These are phyloP conservation scores for Galeopterus variegatus DNA, from an alignment of 2,113 vertebrate species.

Conservation along the genomic window DNA sequence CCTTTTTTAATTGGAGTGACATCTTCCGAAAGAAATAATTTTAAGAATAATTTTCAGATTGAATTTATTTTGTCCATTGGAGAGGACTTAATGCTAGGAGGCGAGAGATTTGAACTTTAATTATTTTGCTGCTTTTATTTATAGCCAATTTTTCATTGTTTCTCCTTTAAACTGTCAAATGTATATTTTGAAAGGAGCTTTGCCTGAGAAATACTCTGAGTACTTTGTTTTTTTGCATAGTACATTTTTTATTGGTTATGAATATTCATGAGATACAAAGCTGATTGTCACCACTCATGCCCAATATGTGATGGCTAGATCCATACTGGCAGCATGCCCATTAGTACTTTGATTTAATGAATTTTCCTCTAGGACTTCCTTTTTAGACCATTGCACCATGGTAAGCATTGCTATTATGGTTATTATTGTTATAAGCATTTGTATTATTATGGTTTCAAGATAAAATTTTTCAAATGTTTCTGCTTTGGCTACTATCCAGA, in stretches of 20 bases:
- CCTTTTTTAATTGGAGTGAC: background rate
- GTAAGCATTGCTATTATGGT: background rate
- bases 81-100: background rate
- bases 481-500: background rate
- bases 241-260: no score
- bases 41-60: slow-evolving; percentile 27
- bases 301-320: no score
- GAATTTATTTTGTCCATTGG: background rate
- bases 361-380: background rate
- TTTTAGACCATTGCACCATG: background rate
- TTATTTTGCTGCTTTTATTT: background rate
- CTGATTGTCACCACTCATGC: no score
- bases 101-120: slow-evolving; percentile 7
- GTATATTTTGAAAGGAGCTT: background rate
- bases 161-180: background rate
- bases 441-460: background rate
- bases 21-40: background rate
- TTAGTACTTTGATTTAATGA: background rate
- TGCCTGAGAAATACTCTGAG: background rate
- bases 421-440: background rate
- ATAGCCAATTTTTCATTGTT: slow-evolving; percentile 19
- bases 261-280: no score
- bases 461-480: background rate
- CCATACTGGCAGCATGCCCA: no score
- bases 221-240: background rate